A percentile compares a stretch with the other conserved stretches of the same genome.
These are phyloP conservation scores for Bergia puertoricense DNA, from an alignment of 92 coral and sea anemone genomes.

Conservation along the genomic window DNA sequence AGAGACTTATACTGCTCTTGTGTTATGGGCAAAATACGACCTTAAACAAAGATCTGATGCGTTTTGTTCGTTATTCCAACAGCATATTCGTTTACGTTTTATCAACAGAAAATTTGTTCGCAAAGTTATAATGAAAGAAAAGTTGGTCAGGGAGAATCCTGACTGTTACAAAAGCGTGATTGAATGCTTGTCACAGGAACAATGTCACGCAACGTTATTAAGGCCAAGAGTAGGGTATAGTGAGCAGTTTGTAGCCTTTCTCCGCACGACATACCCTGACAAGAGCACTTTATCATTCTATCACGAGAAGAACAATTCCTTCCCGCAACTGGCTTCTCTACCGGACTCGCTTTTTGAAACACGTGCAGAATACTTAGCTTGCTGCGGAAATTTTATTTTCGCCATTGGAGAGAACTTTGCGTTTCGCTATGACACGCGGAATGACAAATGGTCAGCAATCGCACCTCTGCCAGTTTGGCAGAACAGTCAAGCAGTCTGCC, in stretches of 20 bases:
- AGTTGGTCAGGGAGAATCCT: not conserved
- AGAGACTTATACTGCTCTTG: not conserved
- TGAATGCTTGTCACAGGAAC: not conserved
- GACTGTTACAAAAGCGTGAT: not conserved
- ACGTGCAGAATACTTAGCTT: not conserved
- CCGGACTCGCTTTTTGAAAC: not conserved
- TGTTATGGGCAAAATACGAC: not conserved
- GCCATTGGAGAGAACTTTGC: constrained; percentile 4
- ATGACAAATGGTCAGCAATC: not conserved
- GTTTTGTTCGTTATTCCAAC: not conserved
- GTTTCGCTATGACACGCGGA: not conserved
- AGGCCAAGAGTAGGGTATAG: constrained; percentile 17
- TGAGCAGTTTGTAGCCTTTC: not conserved
- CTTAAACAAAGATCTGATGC: not conserved
- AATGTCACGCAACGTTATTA: not conserved
- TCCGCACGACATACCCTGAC: not conserved
- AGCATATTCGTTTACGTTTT: not conserved
- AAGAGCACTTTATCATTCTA: not conserved
- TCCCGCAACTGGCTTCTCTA: not conserved
- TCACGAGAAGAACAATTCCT: not conserved
- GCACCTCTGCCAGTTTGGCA: not conserved
- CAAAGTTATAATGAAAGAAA: constrained; percentile 6
- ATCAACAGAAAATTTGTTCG: not conserved
- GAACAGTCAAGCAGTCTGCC: not conserved
- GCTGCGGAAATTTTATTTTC: constrained; percentile 5